Base-by-base conservation (phyloP, 1,140 invertebrate species). In the Maniola jurtina region DNA sequence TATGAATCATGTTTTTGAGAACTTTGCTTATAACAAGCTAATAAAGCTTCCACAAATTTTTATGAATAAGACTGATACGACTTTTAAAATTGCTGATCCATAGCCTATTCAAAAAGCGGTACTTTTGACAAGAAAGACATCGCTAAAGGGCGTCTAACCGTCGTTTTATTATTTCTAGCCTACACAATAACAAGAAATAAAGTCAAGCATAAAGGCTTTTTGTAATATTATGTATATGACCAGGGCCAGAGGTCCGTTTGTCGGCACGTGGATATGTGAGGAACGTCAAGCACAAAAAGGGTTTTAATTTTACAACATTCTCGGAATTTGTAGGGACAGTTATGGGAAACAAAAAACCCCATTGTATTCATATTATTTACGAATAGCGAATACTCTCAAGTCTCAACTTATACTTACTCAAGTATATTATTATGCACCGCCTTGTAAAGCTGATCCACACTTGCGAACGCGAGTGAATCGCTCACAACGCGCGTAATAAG, bases 201-300 rank as follows among this genome's bases (percentile, higher is more conserved):
- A 64, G 65, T 55, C 61, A 62, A 62, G 60, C 64, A 69, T 64
- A 70, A 74, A 48, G 64, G 61, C 48, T 60, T 61, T 66, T 72
- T 72, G 71, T 64, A 16, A 52, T 36, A 63, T 47, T 42, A 36
- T 1, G 5, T 5, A 9, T 5, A 6, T 45, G n/a, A 56, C 25
- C 25, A 9, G 38, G 48, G 4, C 52, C 16, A 55, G 10, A 35
- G 61, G 48, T 54, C 50, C 70, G 72, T 81, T 83, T 84, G 84
- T 82, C 80, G 84, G 83, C 83, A 80, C 81, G 82, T 84, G 84
- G 76, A 77, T 71, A 61, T 74, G 70, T 69, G 71, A 73, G 67
- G 38, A n/a, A 45, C 42, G 9, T 65, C 76, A 71, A 54, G 73
- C 71, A 69, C 61, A 52, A 79, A 83, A 86, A 80, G 81, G 81